Base-by-base conservation (phyloP, 2,888 invertebrate genomes). In the Teleogryllus oceanicus region DNA sequence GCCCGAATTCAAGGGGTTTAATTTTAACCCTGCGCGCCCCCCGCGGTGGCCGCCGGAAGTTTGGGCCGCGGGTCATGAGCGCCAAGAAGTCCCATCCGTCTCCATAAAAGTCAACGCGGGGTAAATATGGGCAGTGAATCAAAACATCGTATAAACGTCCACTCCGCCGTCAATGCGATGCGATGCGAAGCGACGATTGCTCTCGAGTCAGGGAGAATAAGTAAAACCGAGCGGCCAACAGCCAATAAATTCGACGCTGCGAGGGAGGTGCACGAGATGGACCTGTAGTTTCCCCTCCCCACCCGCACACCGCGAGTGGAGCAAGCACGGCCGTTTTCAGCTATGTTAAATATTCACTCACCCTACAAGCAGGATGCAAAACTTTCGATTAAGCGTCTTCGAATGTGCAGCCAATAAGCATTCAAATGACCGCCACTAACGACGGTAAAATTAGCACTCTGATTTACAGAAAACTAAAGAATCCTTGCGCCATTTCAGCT, bases 121-220 rank as follows among this genome's bases (percentile, higher is more conserved):
- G 62, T 62, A 62, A 62, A 62, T 62, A 62, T n/a, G 62, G n/a
- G 62, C 62, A 62, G 62, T 62, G 62, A 62, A 62, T 62, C 62
- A 62, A 62, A 62, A 62, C 62, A 62, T 13, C 62, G 62, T 62
- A 62, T 62, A 18, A 62, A 62, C 62, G 62, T 62, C 62, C n/a
- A n/a, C 62, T 13, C 16, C 13, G 16, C 62, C 62, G 62, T 62
- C 62, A n/a, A 62, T 62, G 5, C 62, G n/a, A 62, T 62, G n/a
- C 62, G 62, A 62, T n/a, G 62, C 13, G 62, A 62, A 3, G 24
- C 24, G 37, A 8, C 37, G 37, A 37, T 37, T 37, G 37, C 37
- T 37, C 37, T 37, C 37, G 62, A 62, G n/a, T 11, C 16, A 13
- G 62, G 62, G 62, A 62, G 62, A 62, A n/a, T 13, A 62, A n/a